phyloP scores from a whole-genome alignment of 1,140 invertebrate genomes.

The Brachionus angularis region DNA sequence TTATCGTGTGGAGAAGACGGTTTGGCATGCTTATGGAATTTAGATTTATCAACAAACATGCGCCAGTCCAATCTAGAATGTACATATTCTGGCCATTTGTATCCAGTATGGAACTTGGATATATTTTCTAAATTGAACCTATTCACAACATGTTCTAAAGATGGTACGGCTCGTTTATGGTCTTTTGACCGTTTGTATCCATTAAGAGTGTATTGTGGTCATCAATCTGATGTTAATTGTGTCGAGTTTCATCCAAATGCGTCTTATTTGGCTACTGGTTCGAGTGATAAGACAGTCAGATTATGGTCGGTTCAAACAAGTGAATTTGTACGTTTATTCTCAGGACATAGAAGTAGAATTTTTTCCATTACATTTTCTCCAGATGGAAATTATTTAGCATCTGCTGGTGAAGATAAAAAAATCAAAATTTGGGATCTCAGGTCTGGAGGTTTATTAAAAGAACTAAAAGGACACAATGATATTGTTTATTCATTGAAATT shows the following conservation, averaged over 20 bases:
- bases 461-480: constrained; percentile 65
- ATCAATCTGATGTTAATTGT: constrained; percentile 75
- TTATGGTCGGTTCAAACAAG: constrained; percentile 61
- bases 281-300: constrained; percentile 60
- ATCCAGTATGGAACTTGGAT: constrained; percentile 79
- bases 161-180: constrained; percentile 78
- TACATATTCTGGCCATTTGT: constrained; percentile 69
- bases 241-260: constrained; percentile 77
- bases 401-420: constrained; percentile 66
- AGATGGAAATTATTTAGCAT: constrained; percentile 67
- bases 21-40: constrained; percentile 51
- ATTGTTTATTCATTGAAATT: constrained; percentile 64
- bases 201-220: constrained; percentile 74
- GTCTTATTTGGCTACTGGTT: constrained; percentile 60
- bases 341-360: constrained; percentile 64
- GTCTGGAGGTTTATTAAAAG: constrained; percentile 62
- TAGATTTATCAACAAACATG: too few species aligned
- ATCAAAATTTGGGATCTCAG: constrained; percentile 69
- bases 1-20: constrained; percentile 73
- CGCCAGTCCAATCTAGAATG: constrained; percentile 50
- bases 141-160: constrained; percentile 72
- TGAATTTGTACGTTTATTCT: constrained; percentile 59
- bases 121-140: constrained; percentile 12
- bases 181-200: constrained; percentile 73
- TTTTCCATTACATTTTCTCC: constrained; percentile 67